phyloP scores from a whole-genome alignment of 2,113 vertebrate genomes.

The Fulmarus glacialis region DNA sequence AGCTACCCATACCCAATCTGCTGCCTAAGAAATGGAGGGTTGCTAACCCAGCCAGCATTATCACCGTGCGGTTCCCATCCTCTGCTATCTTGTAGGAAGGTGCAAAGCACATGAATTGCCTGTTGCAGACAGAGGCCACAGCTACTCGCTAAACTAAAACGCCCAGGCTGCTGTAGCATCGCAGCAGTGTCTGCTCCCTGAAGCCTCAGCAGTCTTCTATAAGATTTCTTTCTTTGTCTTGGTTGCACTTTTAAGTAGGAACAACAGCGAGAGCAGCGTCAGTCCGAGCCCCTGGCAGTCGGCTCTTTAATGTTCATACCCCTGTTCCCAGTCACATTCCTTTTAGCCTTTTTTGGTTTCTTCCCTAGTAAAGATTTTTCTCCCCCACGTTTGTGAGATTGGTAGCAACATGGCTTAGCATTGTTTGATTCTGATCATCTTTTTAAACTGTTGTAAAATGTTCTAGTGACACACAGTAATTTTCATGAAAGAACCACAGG shows the following conservation, averaged over 20 bases:
- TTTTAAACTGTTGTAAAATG: not conserved
- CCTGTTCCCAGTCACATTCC: not conserved
- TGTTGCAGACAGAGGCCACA: not conserved
- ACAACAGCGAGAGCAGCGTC: not conserved
- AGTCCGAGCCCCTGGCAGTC: not conserved
- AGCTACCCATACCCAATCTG: not conserved
- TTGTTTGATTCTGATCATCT: not conserved
- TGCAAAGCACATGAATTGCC: not conserved
- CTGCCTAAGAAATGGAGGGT: not conserved
- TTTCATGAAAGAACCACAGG: not conserved
- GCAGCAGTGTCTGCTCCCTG: not conserved
- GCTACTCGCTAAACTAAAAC: not conserved
- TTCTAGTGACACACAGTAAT: not conserved
- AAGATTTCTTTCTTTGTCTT: not conserved
- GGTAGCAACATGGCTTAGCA: not conserved
- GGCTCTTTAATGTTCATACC: not conserved
- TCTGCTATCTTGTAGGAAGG: not conserved
- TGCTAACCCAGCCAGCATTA: accelerated
- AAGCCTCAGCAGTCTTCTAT: not conserved
- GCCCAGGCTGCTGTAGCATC: not conserved
- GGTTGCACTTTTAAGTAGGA: not conserved
- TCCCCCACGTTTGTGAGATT: not conserved
- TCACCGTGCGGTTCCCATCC: accelerated
- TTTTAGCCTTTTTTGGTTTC: not conserved
- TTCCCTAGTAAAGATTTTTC: not conserved